A percentile compares a stretch with the other conserved stretches of the same genome.
Evolutionary conservation across 2,113 vertebrate species (phyloP).

Genomic region (Vimba vimba): DNA sequence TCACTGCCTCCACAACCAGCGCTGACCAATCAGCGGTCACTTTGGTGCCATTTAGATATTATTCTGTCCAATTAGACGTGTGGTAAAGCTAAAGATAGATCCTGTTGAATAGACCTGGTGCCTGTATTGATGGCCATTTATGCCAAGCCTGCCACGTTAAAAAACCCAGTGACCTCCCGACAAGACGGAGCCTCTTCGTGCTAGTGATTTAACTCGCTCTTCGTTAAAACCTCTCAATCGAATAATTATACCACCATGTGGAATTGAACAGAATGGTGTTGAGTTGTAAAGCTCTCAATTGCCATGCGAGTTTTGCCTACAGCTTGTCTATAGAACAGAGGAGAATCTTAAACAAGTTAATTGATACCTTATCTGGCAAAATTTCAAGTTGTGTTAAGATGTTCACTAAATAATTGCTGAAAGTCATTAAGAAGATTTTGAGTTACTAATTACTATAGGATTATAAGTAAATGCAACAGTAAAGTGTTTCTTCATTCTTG

Average conservation of each 20-base stretch:
- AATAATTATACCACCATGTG: not conserved
- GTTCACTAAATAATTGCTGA: not conserved
- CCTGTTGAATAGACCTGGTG: constrained; percentile 33
- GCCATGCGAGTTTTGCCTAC: not conserved
- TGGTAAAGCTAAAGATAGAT: constrained; percentile 49
- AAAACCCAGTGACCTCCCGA: constrained; percentile 30
- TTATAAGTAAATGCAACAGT: not conserved
- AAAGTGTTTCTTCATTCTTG: not conserved
- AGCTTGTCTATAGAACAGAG: not conserved
- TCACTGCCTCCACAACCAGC: constrained; percentile 51
- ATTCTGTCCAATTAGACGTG: constrained; percentile 47
- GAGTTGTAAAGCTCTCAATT: not conserved
- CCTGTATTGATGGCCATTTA: constrained; percentile 36
- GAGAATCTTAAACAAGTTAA: not conserved
- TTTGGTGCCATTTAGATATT: constrained; percentile 53
- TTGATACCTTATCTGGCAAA: not conserved
- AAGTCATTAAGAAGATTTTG: not conserved
- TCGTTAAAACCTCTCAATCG: not conserved
- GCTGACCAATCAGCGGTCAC: constrained; percentile 55
- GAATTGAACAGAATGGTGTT: not conserved
- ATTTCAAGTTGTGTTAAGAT: not conserved
- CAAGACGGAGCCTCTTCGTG: not conserved
- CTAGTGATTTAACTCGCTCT: not conserved
- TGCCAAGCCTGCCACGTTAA: constrained; percentile 30
- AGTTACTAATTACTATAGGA: not conserved